A percentile compares a stretch with the other conserved stretches of the same genome.
phyloP scores from a whole-genome alignment of 2,888 invertebrate genomes.

The Cecidostiba fungosa region DNA sequence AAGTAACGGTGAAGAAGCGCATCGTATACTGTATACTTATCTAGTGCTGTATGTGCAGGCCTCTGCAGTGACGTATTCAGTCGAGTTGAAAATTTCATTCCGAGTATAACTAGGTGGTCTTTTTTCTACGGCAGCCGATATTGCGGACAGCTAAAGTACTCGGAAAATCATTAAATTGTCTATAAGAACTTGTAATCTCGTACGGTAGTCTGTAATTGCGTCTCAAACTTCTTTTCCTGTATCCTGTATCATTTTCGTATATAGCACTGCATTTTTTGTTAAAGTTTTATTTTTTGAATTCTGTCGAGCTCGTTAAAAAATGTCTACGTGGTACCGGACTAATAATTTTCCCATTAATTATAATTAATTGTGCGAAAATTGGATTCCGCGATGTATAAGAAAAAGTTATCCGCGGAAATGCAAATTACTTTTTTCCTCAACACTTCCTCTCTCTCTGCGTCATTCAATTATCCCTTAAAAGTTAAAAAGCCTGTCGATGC shows the following conservation, averaged over 20 bases:
- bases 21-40: constrained; percentile 46
- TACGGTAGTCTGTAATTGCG: neutral
- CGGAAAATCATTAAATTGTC: constrained; percentile 22
- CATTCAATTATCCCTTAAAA: constrained; percentile 34
- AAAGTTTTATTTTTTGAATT: neutral
- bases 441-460: neutral
- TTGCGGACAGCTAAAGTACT: constrained; percentile 12
- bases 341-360: constrained; percentile 13
- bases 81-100: constrained; percentile 51
- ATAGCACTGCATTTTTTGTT: neutral
- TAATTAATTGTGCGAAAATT: constrained; percentile 3
- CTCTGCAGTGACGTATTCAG: constrained; percentile 28
- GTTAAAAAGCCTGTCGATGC: constrained; percentile 9
- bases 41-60: neutral
- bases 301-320: neutral
- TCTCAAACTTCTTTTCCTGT: constrained; percentile 21
- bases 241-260: constrained; percentile 36
- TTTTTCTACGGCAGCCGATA: neutral
- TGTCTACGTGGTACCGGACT: neutral
- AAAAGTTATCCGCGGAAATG: neutral
- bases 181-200: constrained; percentile 36
- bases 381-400: neutral
- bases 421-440: neutral
- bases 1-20: constrained; percentile 40
- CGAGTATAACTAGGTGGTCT: constrained; percentile 23